Conservation (phyloP, 2,797 vertebrate genomes). For the Amblyraja radiata region DNA sequence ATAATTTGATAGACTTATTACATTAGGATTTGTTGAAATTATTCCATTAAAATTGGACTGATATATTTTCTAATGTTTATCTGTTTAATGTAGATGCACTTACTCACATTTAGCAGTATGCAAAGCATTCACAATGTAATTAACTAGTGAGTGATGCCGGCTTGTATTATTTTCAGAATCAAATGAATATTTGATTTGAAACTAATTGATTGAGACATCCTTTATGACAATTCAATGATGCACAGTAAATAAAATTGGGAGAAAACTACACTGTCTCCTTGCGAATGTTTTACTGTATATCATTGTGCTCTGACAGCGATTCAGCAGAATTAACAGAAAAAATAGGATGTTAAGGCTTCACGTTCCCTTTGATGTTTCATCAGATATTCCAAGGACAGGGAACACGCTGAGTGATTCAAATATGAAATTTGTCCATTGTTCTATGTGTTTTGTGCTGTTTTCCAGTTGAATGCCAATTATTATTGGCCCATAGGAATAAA, state of each 20-base stretch:
- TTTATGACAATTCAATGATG: constrained; percentile 12
- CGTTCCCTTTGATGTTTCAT: not conserved
- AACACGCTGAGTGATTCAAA: not conserved
- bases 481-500: not conserved
- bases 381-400: not conserved
- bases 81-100: not conserved
- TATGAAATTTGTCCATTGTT: too few relatives aligned
- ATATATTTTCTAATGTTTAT: not conserved
- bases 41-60: constrained; percentile 1
- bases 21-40: not conserved
- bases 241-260: not conserved
- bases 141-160: not conserved
- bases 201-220: not conserved
- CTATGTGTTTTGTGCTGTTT: too few relatives aligned
- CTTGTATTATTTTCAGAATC: not conserved
- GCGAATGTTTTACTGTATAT: not conserved
- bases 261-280: not conserved
- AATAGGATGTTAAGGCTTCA: not conserved
- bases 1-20: not conserved
- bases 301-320: not conserved
- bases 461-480: not conserved
- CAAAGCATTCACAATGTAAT: not conserved
- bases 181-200: constrained; percentile 5
- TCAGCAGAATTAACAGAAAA: not conserved
- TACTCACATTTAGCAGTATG: not conserved